Conservation (phyloP, 2,797 vertebrate species). For the Xiphorhynchus erythropygius region DNA sequence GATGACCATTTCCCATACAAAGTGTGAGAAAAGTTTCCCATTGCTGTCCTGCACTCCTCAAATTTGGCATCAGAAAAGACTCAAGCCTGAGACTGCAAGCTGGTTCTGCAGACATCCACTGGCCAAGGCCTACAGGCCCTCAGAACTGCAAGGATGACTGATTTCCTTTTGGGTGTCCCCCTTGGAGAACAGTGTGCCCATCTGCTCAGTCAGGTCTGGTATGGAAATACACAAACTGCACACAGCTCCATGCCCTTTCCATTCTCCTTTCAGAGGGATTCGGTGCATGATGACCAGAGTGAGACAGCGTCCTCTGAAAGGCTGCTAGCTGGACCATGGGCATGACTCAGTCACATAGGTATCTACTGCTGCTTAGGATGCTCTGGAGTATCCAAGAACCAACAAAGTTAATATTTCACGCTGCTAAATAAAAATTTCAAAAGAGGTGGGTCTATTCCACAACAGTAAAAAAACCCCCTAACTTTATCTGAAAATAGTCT, state of each 20-base stretch:
- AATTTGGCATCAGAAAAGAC: background rate
- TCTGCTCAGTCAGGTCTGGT: background rate
- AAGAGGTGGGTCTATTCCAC: background rate
- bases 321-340: background rate
- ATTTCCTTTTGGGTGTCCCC: background rate
- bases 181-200: background rate
- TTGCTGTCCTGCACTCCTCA: background rate
- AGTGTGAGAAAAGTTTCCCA: background rate
- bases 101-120: background rate
- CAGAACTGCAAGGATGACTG: background rate
- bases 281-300: background rate
- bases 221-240: background rate
- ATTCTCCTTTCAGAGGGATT: background rate
- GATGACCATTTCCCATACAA: background rate
- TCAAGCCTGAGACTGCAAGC: background rate
- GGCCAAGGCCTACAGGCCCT: background rate
- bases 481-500: background rate
- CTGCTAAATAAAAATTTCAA: background rate
- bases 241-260: too few species aligned
- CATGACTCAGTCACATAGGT: fast-evolving
- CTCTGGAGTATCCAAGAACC: background rate
- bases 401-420: background rate
- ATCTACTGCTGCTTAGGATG: background rate
- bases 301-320: background rate
- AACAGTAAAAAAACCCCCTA: background rate